These are phyloP conservation scores for Poecile montanus DNA, from an alignment of 2,797 vertebrate species.

Conservation along the genomic window DNA sequence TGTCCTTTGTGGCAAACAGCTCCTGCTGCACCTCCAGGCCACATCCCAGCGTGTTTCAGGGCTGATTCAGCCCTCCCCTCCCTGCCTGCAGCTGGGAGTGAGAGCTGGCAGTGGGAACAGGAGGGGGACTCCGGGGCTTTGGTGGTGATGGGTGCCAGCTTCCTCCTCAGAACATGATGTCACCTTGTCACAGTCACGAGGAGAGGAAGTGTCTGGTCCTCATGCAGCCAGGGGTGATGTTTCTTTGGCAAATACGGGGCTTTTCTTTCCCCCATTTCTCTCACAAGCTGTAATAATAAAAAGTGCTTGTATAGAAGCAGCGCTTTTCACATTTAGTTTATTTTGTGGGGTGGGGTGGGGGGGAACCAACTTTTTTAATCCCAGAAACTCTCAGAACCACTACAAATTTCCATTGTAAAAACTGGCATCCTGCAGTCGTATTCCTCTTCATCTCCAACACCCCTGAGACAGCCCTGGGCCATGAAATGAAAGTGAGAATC, in stretches of 20 bases:
- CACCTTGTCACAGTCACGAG: fast-evolving
- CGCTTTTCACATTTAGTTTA: not conserved
- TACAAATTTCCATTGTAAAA: not conserved
- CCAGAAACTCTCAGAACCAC: not conserved
- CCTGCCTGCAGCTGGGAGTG: not conserved
- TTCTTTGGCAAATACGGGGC: not conserved
- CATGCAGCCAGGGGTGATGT: not conserved
- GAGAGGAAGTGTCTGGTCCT: not conserved
- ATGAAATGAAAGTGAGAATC: not conserved
- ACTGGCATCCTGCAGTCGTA: not conserved
- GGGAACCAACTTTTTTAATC: not conserved
- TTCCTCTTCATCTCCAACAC: not conserved
- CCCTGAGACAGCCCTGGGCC: not conserved
- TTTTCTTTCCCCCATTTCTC: not conserved
- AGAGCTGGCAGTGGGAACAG: not conserved
- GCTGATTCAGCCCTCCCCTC: not conserved
- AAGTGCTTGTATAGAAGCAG: not conserved
- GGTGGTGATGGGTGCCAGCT: not conserved
- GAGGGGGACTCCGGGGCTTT: not conserved
- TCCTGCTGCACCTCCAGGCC: not conserved
- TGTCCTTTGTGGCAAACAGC: not conserved
- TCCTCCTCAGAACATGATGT: not conserved
- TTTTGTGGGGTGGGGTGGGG: fast-evolving
- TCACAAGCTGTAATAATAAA: not conserved
- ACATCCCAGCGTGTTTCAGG: not conserved